Conservation (phyloP, 2,888 invertebrate species). For the Anagyrus pseudococci region DNA sequence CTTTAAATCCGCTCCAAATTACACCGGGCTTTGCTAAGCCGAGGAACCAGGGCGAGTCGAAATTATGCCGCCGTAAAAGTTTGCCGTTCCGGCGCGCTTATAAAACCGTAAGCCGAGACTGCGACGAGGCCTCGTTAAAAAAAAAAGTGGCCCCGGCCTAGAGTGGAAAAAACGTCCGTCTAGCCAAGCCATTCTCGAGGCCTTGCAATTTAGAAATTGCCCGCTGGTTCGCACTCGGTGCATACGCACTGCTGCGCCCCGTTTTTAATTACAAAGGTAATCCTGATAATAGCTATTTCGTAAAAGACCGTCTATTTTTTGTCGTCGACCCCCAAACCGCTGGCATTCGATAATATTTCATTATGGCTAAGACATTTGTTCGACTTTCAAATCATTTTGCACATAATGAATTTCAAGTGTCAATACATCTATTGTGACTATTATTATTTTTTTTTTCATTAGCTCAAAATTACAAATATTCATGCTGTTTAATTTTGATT, state of each 20-base stretch:
- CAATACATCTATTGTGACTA: too few species aligned
- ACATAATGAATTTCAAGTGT: too few species aligned
- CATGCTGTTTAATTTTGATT: not conserved
- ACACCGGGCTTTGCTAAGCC: not conserved
- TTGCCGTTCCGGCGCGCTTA: too few species aligned
- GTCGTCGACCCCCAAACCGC: not conserved
- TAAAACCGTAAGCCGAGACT: not conserved
- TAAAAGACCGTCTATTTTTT: not conserved
- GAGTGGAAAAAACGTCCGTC: constrained; percentile 2
- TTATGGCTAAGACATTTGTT: too few species aligned
- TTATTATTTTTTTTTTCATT: too few species aligned
- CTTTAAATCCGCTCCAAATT: not conserved
- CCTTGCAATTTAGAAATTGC: constrained; percentile 41
- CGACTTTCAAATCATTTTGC: too few species aligned
- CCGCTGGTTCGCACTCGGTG: constrained; percentile 22
- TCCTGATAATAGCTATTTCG: constrained; percentile 26
- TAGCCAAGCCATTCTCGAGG: too few species aligned
- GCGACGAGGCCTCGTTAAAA: not conserved
- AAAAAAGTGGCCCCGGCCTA: not conserved
- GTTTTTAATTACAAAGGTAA: constrained; percentile 45
- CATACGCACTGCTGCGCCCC: constrained; percentile 32
- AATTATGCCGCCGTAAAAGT: too few species aligned
- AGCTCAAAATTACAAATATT: too few species aligned
- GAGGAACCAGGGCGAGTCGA: too few species aligned
- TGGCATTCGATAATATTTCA: too few species aligned